These are phyloP conservation scores for Noturus placidus DNA, from an alignment of 2,113 vertebrate genomes.

Conservation along the genomic window DNA sequence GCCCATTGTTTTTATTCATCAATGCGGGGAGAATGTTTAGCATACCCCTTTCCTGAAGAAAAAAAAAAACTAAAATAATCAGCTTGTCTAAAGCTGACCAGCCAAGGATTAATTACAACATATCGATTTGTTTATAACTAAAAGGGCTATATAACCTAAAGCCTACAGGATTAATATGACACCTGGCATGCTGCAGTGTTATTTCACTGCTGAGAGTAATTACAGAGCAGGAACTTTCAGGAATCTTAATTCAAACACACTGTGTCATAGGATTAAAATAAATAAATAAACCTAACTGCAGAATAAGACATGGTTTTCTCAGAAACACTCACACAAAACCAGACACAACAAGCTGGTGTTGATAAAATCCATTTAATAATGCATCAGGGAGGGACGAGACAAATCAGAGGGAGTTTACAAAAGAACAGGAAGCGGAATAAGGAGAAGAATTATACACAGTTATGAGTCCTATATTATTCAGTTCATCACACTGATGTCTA, in stretches of 20 bases:
- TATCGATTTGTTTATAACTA: too few relatives aligned
- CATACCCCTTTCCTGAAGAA: too few relatives aligned
- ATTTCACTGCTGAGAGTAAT: not conserved
- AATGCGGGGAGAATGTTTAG: too few relatives aligned
- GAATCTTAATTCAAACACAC: not conserved
- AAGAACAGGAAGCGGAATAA: slow-evolving; percentile 23
- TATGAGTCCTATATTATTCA: slow-evolving; percentile 18
- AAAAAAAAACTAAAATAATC: not conserved
- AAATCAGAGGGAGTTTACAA: slow-evolving; percentile 50
- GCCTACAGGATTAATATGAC: not conserved
- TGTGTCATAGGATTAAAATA: too few relatives aligned
- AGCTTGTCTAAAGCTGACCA: too few relatives aligned
- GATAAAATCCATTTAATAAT: slow-evolving; percentile 57
- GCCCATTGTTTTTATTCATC: too few relatives aligned
- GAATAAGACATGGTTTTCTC: not conserved
- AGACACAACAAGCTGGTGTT: slow-evolving; percentile 21
- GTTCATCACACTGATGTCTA: slow-evolving; percentile 5
- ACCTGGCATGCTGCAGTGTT: not conserved
- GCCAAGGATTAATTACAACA: too few relatives aligned
- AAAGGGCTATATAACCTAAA: not conserved
- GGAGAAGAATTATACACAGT: slow-evolving; percentile 21
- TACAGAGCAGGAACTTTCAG: not conserved
- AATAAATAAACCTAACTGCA: not conserved
- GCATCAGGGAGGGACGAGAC: slow-evolving; percentile 37
- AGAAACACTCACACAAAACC: not conserved